A percentile compares a stretch with the other conserved stretches of the same genome.
Evolutionary conservation across 30 jellyfish, hydroid and myxozoan species (phyloP).

Genomic region (Chrysaora quinquecirrha): DNA sequence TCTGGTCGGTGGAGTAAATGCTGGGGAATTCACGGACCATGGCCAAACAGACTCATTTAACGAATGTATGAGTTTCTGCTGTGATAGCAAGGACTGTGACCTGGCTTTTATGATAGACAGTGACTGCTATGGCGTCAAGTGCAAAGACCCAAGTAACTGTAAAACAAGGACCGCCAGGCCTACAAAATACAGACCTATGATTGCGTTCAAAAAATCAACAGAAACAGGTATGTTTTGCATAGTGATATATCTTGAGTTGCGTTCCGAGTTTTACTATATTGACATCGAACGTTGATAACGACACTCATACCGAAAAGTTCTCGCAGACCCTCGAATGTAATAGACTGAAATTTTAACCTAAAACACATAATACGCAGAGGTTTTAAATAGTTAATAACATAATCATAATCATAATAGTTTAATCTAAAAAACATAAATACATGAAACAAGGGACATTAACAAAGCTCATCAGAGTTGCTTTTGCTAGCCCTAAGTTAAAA

Average conservation of each 20-base stretch:
- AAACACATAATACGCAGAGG: too few relatives aligned
- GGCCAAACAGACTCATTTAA: slow-evolving; percentile 79
- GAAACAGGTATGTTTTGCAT: slow-evolving; percentile 72
- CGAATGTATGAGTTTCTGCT: slow-evolving; percentile 95
- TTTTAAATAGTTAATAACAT: too few relatives aligned
- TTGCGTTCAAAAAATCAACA: slow-evolving; percentile 83
- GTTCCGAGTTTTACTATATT: too few relatives aligned
- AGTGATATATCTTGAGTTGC: background rate
- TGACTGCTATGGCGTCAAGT: slow-evolving; percentile 89
- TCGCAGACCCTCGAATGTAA: too few relatives aligned
- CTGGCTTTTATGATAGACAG: slow-evolving; percentile 93
- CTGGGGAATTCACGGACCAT: slow-evolving; percentile 96
- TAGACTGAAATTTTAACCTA: too few relatives aligned
- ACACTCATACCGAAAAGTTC: too few relatives aligned
- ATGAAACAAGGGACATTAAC: too few relatives aligned
- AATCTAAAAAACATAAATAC: too few relatives aligned
- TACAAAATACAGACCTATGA: slow-evolving; percentile 84
- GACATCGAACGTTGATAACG: too few relatives aligned
- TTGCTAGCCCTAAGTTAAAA: too few relatives aligned
- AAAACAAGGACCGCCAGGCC: slow-evolving; percentile 92
- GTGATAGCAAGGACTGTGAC: slow-evolving; percentile 89
- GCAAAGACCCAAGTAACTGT: slow-evolving; percentile 81
- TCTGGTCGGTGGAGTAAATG: slow-evolving; percentile 90
- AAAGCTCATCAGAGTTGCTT: too few relatives aligned
- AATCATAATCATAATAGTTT: too few relatives aligned